A percentile compares a stretch with the other conserved stretches of the same genome.
These are phyloP conservation scores for Drosophila diplacantha DNA, from an alignment of 2,888 invertebrate genomes.

Conservation along the genomic window DNA sequence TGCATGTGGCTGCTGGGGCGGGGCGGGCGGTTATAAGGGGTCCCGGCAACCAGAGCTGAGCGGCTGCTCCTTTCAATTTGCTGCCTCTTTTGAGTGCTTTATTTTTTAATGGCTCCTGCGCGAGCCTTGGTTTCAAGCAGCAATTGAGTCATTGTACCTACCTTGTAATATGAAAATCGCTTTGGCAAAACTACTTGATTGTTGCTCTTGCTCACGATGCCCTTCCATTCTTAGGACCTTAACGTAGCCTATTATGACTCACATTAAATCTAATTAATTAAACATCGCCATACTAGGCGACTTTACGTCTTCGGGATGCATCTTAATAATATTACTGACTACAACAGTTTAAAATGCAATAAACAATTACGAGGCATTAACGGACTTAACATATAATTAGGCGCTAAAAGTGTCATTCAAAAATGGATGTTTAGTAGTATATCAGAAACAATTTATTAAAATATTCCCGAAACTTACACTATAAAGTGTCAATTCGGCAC, in stretches of 20 bases:
- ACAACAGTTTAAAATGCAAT: background rate
- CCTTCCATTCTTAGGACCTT: constrained; percentile 1
- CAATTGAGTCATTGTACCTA: constrained; percentile 40
- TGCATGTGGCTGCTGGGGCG: constrained; percentile 8
- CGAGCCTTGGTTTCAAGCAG: constrained; percentile 31
- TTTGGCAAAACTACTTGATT: constrained; percentile 32
- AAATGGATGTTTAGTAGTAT: background rate
- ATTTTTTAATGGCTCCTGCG: constrained; percentile 42
- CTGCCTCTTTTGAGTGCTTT: constrained; percentile 31
- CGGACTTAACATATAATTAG: background rate
- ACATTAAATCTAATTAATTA: background rate
- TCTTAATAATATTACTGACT: background rate
- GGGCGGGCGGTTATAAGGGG: background rate
- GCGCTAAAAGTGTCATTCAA: background rate
- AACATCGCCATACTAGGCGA: background rate
- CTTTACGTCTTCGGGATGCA: background rate
- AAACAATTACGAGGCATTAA: background rate
- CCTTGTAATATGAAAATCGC: constrained; percentile 19
- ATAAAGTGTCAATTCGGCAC: background rate
- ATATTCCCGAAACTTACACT: background rate
- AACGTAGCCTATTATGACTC: background rate
- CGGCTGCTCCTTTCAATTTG: constrained; percentile 48
- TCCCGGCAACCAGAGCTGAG: constrained; percentile 4
- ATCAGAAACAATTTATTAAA: background rate
- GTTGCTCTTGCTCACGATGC: constrained; percentile 13